These are phyloP conservation scores for Bergia puertoricense DNA, from an alignment of 92 coral and sea anemone species.

Conservation along the genomic window DNA sequence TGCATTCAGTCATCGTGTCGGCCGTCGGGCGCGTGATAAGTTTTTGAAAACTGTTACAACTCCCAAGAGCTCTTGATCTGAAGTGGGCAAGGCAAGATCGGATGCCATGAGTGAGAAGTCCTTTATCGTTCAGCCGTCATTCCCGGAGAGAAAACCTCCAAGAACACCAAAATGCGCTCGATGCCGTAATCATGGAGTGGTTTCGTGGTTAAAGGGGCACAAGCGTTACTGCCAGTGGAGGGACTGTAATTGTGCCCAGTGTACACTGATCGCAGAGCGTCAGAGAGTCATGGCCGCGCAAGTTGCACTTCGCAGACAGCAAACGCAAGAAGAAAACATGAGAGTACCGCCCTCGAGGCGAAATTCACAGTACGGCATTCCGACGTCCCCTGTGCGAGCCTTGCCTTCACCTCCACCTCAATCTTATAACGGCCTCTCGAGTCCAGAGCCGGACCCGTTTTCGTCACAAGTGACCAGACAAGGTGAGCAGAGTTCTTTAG, in stretches of 20 bases:
- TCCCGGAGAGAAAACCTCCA: slow-evolving; percentile 78
- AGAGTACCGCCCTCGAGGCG: slow-evolving; percentile 57
- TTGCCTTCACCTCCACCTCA: slow-evolving; percentile 23
- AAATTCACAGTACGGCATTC: slow-evolving; percentile 44
- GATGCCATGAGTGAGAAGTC: slow-evolving; percentile 70
- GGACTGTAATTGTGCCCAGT: slow-evolving; percentile 84
- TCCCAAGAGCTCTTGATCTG: slow-evolving; percentile 12
- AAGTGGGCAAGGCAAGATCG: not conserved
- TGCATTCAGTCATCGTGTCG: not conserved
- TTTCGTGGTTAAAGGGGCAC: slow-evolving; percentile 87
- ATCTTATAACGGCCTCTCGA: slow-evolving; percentile 36
- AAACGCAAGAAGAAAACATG: slow-evolving; percentile 96
- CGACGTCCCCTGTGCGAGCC: slow-evolving; percentile 43
- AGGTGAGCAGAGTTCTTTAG: slow-evolving; percentile 13
- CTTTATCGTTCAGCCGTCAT: slow-evolving; percentile 60
- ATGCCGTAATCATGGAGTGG: slow-evolving; percentile 83
- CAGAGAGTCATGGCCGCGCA: slow-evolving; percentile 95
- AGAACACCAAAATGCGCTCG: slow-evolving; percentile 90
- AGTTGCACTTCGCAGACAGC: slow-evolving; percentile 85
- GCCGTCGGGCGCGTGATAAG: slow-evolving; percentile 5
- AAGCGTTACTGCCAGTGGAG: slow-evolving; percentile 87
- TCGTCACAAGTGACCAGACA: slow-evolving; percentile 6
- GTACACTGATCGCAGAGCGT: slow-evolving; percentile 84
- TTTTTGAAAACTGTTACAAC: slow-evolving; percentile 37
- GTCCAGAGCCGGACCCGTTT: slow-evolving; percentile 23